Percentiles rank a stretch among this genome's conserved stretches.
These are phyloP conservation scores for Cheilosia impressa DNA, from an alignment of 2,888 invertebrate genomes.

Conservation along the genomic window DNA sequence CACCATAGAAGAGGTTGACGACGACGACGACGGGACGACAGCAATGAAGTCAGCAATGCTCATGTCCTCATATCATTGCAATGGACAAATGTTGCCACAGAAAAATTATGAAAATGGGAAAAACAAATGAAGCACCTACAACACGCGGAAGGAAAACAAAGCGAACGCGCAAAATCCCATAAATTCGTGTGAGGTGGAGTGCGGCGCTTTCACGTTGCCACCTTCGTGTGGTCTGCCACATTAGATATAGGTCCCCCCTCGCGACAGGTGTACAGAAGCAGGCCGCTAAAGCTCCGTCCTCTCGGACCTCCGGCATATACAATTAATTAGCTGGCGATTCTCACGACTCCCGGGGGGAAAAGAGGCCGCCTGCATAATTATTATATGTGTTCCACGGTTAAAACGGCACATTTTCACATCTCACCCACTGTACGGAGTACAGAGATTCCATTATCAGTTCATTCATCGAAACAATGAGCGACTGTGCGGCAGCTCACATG, in stretches of 20 bases:
- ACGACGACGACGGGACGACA: conserved; percentile 24
- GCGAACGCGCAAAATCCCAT: conserved; percentile 68
- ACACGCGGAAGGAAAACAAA: conserved; percentile 67
- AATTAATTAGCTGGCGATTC: conserved; percentile 72
- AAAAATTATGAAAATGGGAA: conserved; percentile 74
- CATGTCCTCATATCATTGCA: conserved; percentile 74
- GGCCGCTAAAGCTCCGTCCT: conserved; percentile 39
- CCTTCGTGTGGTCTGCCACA: conserved; percentile 40
- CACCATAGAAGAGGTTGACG: conserved; percentile 28
- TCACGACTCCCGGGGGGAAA: conserved; percentile 63
- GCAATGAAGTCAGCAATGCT: conserved; percentile 72
- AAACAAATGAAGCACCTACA: conserved; percentile 71
- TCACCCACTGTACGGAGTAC: conserved; percentile 59
- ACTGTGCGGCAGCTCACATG: conserved; percentile 11
- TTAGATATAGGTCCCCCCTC: background rate
- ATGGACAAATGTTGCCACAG: conserved; percentile 75
- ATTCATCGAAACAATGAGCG: conserved; percentile 41
- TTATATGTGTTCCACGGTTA: conserved; percentile 62
- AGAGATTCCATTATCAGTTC: conserved; percentile 68
- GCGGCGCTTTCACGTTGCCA: conserved; percentile 65
- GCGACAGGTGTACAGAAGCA: conserved; percentile 49
- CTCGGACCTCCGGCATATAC: conserved; percentile 62
- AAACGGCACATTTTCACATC: conserved; percentile 72
- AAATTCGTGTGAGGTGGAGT: conserved; percentile 58
- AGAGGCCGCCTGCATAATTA: conserved; percentile 57